A percentile compares a stretch with the other conserved stretches of the same genome.
Evolutionary conservation across 1,140 invertebrate genomes (phyloP).

Genomic region (Pseudomyrmex cubaensis): DNA sequence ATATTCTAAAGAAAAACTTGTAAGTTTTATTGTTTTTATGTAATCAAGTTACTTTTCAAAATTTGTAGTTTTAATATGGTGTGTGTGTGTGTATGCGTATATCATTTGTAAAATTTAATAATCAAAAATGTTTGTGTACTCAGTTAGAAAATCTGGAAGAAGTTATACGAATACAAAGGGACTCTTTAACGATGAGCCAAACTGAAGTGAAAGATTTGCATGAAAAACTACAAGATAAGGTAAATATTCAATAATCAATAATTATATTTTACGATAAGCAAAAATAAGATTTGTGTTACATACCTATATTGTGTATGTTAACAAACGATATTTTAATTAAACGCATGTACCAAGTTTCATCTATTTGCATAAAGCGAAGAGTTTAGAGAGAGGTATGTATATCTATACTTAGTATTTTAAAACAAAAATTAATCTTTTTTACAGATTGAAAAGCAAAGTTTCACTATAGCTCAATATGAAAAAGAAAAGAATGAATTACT

Average conservation of each 20-base stretch:
- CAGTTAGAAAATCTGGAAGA: slow-evolving; percentile 82
- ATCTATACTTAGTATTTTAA: background rate
- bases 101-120: background rate
- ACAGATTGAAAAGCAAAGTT: slow-evolving; percentile 79
- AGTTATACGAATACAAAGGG: slow-evolving; percentile 82
- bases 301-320: background rate
- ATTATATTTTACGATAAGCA: background rate
- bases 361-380: slow-evolving; percentile 26
- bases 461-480: slow-evolving; percentile 74
- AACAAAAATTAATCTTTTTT: slow-evolving; percentile 61
- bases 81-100: no score
- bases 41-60: background rate
- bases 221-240: slow-evolving; percentile 81
- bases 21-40: slow-evolving; percentile 65
- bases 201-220: slow-evolving; percentile 79
- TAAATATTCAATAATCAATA: slow-evolving; percentile 58
- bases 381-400: slow-evolving; percentile 58
- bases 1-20: slow-evolving; percentile 81
- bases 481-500: slow-evolving; percentile 79
- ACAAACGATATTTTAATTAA: slow-evolving; percentile 8
- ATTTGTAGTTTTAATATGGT: no score
- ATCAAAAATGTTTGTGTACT: slow-evolving; percentile 53
- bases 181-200: slow-evolving; percentile 80
- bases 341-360: slow-evolving; percentile 1
- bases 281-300: background rate